phyloP scores from a whole-genome alignment of 2,888 invertebrate genomes.

The Erebia aethiops region DNA sequence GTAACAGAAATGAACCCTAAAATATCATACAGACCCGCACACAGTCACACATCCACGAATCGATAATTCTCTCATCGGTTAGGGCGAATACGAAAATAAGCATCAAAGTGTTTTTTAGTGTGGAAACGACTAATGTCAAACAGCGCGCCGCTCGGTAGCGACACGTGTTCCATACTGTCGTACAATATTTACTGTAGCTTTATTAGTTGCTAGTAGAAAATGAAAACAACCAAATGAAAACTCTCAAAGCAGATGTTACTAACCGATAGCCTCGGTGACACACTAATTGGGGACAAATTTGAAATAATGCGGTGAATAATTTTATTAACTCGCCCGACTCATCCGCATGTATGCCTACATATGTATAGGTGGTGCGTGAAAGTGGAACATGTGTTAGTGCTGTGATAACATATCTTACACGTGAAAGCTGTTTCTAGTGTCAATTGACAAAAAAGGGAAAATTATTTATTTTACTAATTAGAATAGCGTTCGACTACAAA shows the following conservation, averaged over 20 bases:
- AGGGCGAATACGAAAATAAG: conserved; percentile 79
- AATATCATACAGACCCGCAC: conserved; percentile 69
- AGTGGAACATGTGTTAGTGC: conserved; percentile 9
- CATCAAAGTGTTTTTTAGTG: conserved; percentile 81
- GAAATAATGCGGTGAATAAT: conserved; percentile 43
- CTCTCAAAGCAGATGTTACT: conserved; percentile 62
- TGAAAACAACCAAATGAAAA: conserved; percentile 43
- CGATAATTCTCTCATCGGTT: conserved; percentile 78
- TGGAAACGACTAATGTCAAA: conserved; percentile 76
- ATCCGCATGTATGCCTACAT: background rate
- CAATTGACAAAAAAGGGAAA: background rate
- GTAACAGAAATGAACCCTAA: conserved; percentile 43
- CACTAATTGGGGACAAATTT: conserved; percentile 60
- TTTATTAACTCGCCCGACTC: conserved; percentile 28
- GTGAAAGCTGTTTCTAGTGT: background rate
- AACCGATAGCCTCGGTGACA: conserved; percentile 50
- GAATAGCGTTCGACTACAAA: background rate
- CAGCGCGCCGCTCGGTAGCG: conserved; percentile 67
- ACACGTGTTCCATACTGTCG: conserved; percentile 80
- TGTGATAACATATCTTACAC: conserved; percentile 2
- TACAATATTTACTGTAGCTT: conserved; percentile 79
- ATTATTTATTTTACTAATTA: background rate
- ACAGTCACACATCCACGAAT: conserved; percentile 74
- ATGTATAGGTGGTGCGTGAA: background rate
- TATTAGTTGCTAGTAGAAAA: conserved; percentile 68